phyloP scores from a whole-genome alignment of 2,797 vertebrate species.

The Carduelis carduelis region DNA sequence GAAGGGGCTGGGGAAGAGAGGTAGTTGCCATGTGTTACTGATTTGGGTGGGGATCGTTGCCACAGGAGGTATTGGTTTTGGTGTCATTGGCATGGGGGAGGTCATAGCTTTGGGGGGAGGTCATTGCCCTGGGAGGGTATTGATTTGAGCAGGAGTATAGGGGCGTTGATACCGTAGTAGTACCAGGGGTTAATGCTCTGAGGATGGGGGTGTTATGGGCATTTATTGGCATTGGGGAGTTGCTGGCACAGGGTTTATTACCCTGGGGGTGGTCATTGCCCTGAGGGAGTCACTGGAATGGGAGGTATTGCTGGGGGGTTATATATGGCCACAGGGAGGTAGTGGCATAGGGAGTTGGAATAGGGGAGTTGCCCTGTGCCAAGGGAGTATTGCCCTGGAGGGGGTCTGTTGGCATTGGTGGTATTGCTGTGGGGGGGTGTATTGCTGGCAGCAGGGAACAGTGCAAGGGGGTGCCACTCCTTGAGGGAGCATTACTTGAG shows the following conservation, averaged over 20 bases:
- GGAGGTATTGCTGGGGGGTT: background rate
- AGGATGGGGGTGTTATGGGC: background rate
- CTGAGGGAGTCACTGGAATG: background rate
- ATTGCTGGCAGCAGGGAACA: background rate
- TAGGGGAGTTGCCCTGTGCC: background rate
- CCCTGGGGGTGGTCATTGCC: background rate
- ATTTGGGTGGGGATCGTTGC: background rate
- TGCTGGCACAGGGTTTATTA: background rate
- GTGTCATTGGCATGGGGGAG: background rate
- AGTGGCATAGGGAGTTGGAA: background rate
- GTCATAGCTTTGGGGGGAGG: background rate
- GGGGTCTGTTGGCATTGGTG: fast-evolving
- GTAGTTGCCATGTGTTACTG: background rate
- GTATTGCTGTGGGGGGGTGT: background rate
- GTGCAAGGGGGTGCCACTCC: background rate
- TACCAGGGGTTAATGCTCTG: background rate
- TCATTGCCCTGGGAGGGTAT: background rate
- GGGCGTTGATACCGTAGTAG: background rate
- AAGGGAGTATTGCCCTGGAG: background rate
- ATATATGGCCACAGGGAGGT: background rate
- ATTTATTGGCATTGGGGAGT: background rate
- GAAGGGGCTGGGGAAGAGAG: fast-evolving
- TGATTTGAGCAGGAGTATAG: background rate
- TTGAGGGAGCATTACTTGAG: background rate
- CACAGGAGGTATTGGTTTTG: background rate